A percentile compares a stretch with the other conserved stretches of the same genome.
phyloP scores from a whole-genome alignment of 2,113 vertebrate species.

The Platichthys flesus region DNA sequence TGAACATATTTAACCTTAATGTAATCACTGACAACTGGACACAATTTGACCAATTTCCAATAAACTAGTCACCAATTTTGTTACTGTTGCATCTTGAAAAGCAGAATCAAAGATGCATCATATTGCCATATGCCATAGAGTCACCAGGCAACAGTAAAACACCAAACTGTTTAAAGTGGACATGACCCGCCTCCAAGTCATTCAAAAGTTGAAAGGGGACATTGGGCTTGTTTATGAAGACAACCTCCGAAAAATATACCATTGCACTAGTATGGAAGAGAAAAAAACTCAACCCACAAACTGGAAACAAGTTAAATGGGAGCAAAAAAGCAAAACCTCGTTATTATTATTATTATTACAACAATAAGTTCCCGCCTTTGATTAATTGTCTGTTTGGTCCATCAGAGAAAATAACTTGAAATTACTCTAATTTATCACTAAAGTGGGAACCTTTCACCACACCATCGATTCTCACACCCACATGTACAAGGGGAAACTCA shows the following conservation, averaged over 20 bases:
- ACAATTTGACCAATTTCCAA: too few relatives aligned
- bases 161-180: not conserved
- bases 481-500: too few relatives aligned
- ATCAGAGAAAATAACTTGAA: not conserved
- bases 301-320: not conserved
- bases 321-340: not conserved
- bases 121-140: not conserved
- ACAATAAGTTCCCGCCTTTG: not conserved
- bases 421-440: not conserved
- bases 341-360: not conserved
- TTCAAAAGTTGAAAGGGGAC: not conserved
- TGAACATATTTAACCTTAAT: too few relatives aligned
- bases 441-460: not conserved
- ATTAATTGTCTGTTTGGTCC: not conserved
- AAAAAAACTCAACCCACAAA: not conserved
- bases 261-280: not conserved
- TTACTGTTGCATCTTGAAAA: too few relatives aligned
- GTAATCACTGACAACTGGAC: too few relatives aligned
- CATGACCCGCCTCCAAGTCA: not conserved
- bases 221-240: not conserved
- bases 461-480: not conserved
- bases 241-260: not conserved
- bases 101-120: not conserved
- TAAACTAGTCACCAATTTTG: too few relatives aligned
- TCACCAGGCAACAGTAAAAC: not conserved